Conservation (phyloP, 2,797 vertebrate genomes). For the Lagothrix lagotricha region DNA sequence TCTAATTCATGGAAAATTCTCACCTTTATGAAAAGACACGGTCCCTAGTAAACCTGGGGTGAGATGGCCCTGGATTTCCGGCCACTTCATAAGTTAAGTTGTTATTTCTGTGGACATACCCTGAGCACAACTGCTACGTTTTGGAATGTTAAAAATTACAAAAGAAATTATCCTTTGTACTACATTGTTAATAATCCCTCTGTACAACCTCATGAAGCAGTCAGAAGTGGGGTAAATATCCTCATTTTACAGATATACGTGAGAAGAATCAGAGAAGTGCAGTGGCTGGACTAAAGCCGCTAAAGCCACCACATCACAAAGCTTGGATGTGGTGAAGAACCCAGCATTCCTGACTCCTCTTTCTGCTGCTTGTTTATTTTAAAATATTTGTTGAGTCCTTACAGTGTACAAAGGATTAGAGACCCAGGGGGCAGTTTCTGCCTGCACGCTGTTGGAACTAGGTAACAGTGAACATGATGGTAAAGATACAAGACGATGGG, state of each 20-base stretch:
- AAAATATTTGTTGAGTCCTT: not conserved
- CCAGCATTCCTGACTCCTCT: not conserved
- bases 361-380: not conserved
- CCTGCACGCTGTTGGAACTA: rapidly evolving
- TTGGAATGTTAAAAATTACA: not conserved
- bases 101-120: not conserved
- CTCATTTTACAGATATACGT: not conserved
- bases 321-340: not conserved
- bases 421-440: not conserved
- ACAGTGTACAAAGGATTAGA: rapidly evolving
- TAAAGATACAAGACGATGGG: not conserved
- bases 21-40: not conserved
- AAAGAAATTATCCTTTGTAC: not conserved
- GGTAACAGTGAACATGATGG: rapidly evolving
- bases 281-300: not conserved
- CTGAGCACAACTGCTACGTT: not conserved
- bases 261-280: not conserved
- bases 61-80: no score
- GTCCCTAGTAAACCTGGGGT: not conserved
- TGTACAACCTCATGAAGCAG: not conserved
- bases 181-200: not conserved
- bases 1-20: not conserved
- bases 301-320: not conserved
- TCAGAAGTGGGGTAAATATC: not conserved
- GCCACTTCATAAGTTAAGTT: not conserved